A percentile compares a stretch with the other conserved stretches of the same genome.
phyloP scores from a whole-genome alignment of 2,797 vertebrate genomes.

The Silurus aristotelis region DNA sequence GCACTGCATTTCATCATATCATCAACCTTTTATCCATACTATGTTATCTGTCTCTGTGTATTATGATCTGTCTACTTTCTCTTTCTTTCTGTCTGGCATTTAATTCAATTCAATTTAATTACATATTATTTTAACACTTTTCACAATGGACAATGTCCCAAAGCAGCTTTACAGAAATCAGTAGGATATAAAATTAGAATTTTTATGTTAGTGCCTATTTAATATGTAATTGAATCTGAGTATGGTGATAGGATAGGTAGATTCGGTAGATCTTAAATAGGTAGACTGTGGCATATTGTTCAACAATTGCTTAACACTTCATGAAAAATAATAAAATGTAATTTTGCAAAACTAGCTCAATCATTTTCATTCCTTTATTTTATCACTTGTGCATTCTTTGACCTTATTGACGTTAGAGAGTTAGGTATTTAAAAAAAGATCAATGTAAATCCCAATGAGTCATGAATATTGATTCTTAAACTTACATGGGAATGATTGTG shows the following conservation, averaged over 20 bases:
- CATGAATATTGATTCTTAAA: background rate
- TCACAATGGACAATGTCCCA: too few relatives aligned
- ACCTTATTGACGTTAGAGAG: background rate
- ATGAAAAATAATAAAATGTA: background rate
- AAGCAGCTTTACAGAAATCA: too few relatives aligned
- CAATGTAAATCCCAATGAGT: background rate
- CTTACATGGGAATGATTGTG: background rate
- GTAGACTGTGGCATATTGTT: background rate
- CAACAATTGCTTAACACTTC: background rate
- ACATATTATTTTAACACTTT: too few relatives aligned
- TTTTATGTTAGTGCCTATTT: background rate
- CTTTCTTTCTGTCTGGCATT: background rate
- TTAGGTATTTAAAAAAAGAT: slow-evolving; percentile 7
- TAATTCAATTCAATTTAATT: too few relatives aligned
- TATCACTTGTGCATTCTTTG: background rate
- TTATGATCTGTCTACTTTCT: background rate
- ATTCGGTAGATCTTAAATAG: too few relatives aligned
- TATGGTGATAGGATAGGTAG: background rate
- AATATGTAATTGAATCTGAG: background rate
- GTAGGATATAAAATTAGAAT: too few relatives aligned
- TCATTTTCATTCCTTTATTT: background rate
- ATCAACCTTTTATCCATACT: background rate
- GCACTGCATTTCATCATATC: background rate
- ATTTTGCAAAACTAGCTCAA: background rate
- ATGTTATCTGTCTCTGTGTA: slow-evolving; percentile 3